Conservation (phyloP, 1,140 invertebrate genomes). For the Leptestheria dahalacensis region DNA sequence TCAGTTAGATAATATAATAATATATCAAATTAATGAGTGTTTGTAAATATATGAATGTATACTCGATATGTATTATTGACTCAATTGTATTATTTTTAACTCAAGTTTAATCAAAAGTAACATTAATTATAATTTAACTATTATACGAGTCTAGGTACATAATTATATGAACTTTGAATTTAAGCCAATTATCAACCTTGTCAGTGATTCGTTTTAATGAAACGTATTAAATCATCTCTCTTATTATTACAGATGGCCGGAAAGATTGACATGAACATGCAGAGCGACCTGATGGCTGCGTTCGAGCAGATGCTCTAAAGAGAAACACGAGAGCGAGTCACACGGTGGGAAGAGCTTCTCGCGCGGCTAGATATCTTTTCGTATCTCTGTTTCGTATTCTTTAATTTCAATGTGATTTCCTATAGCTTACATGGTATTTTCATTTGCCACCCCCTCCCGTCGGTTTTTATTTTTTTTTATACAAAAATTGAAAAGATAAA, state of each 20-base stretch:
- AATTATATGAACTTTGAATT: slow-evolving; percentile 98
- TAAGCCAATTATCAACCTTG: not conserved
- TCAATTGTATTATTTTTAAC: too few relatives aligned
- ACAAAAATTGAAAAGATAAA: not conserved
- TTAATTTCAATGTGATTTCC: not conserved
- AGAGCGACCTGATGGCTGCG: slow-evolving; percentile 92
- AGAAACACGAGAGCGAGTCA: slow-evolving; percentile 13
- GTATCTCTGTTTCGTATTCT: not conserved
- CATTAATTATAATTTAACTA: slow-evolving; percentile 22
- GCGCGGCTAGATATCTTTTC: not conserved
- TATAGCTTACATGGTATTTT: not conserved
- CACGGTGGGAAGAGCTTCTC: not conserved
- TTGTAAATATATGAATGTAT: too few relatives aligned
- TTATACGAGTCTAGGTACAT: slow-evolving; percentile 75
- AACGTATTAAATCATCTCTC: slow-evolving; percentile 16
- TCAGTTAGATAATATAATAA: too few relatives aligned
- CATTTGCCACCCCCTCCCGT: not conserved
- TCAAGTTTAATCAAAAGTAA: not conserved
- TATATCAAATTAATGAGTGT: too few relatives aligned
- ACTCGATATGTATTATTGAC: too few relatives aligned
- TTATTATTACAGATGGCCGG: slow-evolving; percentile 68
- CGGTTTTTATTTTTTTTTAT: too few relatives aligned
- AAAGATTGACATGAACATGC: slow-evolving; percentile 94
- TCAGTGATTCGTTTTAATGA: not conserved
- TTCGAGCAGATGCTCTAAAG: slow-evolving; percentile 85